Evolutionary conservation across 2,888 invertebrate genomes (phyloP).

Genomic region (Ormyrus nitidulus): DNA sequence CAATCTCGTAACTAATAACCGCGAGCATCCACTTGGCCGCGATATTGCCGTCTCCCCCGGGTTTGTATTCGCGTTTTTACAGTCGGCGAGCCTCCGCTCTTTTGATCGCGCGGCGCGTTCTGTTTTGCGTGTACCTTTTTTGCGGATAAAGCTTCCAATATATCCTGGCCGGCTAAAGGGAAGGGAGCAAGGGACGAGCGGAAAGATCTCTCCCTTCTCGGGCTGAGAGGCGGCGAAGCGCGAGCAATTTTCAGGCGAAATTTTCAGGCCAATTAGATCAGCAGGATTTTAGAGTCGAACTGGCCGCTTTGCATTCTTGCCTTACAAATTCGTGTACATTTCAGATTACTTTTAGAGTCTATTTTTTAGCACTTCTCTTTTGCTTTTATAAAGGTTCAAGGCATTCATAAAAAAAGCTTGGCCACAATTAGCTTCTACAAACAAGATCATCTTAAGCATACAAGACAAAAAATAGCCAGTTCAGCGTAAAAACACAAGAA

Average conservation of each 20-base stretch:
- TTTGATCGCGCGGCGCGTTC: conserved; percentile 41
- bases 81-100: conserved; percentile 27
- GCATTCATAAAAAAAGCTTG: too few species aligned
- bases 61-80: conserved; percentile 35
- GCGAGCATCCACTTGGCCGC: not conserved
- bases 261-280: conserved; percentile 54
- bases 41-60: not conserved
- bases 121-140: conserved; percentile 47
- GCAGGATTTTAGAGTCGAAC: conserved; percentile 54
- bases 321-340: not conserved
- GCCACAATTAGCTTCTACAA: too few species aligned
- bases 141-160: conserved; percentile 68
- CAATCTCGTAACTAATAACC: conserved; percentile 21
- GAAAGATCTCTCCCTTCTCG: conserved; percentile 30
- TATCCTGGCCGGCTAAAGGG: conserved; percentile 58
- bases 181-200: conserved; percentile 28
- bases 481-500: not conserved
- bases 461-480: too few species aligned
- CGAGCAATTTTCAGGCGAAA: conserved; percentile 29
- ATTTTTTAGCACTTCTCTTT: not conserved
- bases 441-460: too few species aligned
- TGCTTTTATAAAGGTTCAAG: not conserved
- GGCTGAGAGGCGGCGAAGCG: not conserved
- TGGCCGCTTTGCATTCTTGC: conserved; percentile 52
- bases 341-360: conserved; percentile 8